phyloP scores from a whole-genome alignment of 2,113 vertebrate genomes.

The Camelus bactrianus region DNA sequence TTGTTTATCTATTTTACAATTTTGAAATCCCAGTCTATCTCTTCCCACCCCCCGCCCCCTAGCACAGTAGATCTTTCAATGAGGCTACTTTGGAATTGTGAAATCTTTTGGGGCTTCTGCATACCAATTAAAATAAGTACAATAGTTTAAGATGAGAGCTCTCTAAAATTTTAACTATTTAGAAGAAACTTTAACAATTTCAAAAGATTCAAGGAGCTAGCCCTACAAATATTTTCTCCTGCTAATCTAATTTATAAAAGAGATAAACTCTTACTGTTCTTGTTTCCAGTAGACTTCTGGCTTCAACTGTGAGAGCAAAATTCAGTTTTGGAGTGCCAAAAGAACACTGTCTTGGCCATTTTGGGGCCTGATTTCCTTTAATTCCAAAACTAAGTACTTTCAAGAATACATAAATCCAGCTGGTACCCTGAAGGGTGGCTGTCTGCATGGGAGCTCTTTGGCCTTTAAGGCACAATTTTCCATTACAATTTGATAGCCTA shows the following conservation, averaged over 20 bases:
- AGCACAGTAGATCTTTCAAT: background rate
- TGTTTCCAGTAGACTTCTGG: background rate
- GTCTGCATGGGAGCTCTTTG: background rate
- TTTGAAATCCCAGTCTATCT: no score
- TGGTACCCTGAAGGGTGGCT: background rate
- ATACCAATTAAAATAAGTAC: background rate
- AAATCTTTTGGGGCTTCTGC: background rate
- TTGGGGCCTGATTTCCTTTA: background rate
- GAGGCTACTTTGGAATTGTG: background rate
- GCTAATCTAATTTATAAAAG: background rate
- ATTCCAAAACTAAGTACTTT: background rate
- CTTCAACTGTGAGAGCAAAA: background rate
- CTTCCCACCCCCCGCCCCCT: no score
- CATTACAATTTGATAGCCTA: background rate
- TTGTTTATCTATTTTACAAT: no score
- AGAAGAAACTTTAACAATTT: no score
- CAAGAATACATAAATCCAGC: background rate
- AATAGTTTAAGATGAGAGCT: background rate
- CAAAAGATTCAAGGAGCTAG: background rate
- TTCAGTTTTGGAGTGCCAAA: background rate
- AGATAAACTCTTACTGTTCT: background rate
- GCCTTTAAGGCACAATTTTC: background rate
- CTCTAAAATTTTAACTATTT: no score
- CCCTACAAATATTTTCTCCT: background rate
- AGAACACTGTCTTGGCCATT: background rate